phyloP scores from a whole-genome alignment of 2,888 invertebrate genomes.

The Chalcosyrphus nemorum region DNA sequence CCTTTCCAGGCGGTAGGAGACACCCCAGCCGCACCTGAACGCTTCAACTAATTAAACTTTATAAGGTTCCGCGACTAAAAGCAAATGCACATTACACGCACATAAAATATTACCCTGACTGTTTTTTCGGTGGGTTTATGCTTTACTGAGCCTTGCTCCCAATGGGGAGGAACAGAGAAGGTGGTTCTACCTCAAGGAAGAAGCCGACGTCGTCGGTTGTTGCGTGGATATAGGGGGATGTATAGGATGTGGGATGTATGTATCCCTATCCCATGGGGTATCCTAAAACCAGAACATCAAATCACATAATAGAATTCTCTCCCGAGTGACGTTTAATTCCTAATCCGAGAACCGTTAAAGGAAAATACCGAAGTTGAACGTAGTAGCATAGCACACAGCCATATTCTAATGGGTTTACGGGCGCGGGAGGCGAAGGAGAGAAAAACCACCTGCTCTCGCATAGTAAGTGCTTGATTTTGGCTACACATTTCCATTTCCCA shows the following conservation, averaged over 20 bases:
- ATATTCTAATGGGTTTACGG: slow-evolving; percentile 36
- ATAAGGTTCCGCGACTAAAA: slow-evolving; percentile 67
- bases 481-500: slow-evolving; percentile 34
- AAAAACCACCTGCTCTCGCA: slow-evolving; percentile 60
- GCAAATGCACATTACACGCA: slow-evolving; percentile 69
- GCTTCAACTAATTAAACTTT: slow-evolving; percentile 70
- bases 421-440: not conserved
- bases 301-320: slow-evolving; percentile 56
- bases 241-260: not conserved
- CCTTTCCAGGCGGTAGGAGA: not conserved
- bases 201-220: not conserved
- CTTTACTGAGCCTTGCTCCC: not conserved
- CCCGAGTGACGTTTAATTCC: slow-evolving; percentile 62
- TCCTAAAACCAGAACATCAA: slow-evolving; percentile 46
- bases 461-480: slow-evolving; percentile 49
- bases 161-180: no score
- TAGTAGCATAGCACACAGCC: slow-evolving; percentile 5
- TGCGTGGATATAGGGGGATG: not conserved
- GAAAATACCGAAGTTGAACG: slow-evolving; percentile 26
- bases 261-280: not conserved
- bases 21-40: slow-evolving; percentile 7
- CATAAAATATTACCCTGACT: slow-evolving; percentile 44
- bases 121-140: slow-evolving; percentile 17
- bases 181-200: not conserved
- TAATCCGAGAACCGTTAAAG: slow-evolving; percentile 49